Conservation (phyloP, 2,113 vertebrate genomes). For the Hipposideros armiger region DNA sequence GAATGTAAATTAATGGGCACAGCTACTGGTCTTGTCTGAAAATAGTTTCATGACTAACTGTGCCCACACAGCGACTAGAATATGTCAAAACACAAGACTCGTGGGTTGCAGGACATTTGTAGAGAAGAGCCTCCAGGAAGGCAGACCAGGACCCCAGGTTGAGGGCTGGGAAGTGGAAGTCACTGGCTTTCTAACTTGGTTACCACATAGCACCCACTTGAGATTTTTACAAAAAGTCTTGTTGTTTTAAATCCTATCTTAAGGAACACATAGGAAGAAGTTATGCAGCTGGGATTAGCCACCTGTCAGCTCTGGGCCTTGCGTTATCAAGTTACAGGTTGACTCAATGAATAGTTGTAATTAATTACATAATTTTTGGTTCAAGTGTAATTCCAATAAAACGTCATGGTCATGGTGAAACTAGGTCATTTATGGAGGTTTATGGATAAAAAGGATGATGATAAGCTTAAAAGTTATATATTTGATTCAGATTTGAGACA, state of each 20-base stretch:
- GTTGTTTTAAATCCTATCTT: constrained; percentile 29
- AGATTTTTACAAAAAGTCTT: constrained; percentile 17
- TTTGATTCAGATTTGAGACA: constrained; percentile 17
- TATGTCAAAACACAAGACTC: neutral
- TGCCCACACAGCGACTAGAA: constrained; percentile 5
- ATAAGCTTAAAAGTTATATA: neutral
- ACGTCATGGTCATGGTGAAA: neutral
- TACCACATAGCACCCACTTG: neutral
- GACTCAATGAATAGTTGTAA: constrained; percentile 51
- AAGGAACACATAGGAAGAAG: constrained; percentile 54
- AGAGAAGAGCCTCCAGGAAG: neutral
- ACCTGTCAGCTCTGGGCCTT: constrained; percentile 56
- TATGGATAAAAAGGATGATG: neutral
- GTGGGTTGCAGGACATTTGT: neutral
- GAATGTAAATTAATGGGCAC: constrained; percentile 56
- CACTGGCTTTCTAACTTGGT: neutral
- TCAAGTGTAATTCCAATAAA: constrained; percentile 56
- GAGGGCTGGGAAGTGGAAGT: neutral
- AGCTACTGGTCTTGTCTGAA: constrained; percentile 59
- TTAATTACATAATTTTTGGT: constrained; percentile 62
- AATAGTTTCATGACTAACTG: constrained; percentile 60
- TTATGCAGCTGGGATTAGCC: constrained; percentile 47
- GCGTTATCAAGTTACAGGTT: constrained; percentile 56
- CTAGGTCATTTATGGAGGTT: neutral
- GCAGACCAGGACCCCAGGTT: neutral